phyloP scores from a whole-genome alignment of 2,797 vertebrate species.

The Anguilla pacifica region DNA sequence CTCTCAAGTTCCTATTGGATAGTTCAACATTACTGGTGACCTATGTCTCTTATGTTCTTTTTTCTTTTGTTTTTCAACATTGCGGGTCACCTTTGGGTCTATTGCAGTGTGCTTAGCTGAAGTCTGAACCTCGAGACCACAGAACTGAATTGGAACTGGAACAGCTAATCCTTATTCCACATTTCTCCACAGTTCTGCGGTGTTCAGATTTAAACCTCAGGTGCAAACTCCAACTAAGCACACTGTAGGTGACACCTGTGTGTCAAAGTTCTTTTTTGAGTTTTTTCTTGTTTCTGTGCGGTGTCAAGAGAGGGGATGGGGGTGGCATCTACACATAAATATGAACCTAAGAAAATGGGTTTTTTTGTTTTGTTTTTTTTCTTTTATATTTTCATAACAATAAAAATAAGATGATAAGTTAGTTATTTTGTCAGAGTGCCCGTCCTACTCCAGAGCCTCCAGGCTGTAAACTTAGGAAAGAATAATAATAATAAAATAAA shows the following conservation, averaged over 20 bases:
- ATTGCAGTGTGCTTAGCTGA: too few species aligned
- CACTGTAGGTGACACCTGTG: too few species aligned
- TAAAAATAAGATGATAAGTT: background rate
- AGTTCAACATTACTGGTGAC: background rate
- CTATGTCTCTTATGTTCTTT: background rate
- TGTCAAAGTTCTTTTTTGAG: background rate
- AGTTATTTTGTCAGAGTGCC: background rate
- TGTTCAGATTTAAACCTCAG: too few species aligned
- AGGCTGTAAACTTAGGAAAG: background rate
- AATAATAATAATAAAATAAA: background rate
- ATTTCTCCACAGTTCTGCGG: too few species aligned
- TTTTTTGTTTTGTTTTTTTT: background rate
- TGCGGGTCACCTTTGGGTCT: too few species aligned
- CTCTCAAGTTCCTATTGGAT: background rate
- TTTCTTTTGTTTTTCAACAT: too few species aligned
- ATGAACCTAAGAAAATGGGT: background rate
- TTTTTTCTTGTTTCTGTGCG: background rate
- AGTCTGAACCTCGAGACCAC: too few species aligned
- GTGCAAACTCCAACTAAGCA: too few species aligned
- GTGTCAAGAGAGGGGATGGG: background rate
- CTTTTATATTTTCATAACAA: background rate
- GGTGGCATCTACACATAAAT: background rate
- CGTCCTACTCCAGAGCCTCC: background rate
- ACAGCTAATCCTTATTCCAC: too few species aligned
- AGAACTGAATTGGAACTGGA: too few species aligned